A percentile compares a stretch with the other conserved stretches of the same genome.
These are phyloP conservation scores for Pseudorhombus dupliciocellatus DNA, from an alignment of 2,113 vertebrate genomes.

Conservation along the genomic window DNA sequence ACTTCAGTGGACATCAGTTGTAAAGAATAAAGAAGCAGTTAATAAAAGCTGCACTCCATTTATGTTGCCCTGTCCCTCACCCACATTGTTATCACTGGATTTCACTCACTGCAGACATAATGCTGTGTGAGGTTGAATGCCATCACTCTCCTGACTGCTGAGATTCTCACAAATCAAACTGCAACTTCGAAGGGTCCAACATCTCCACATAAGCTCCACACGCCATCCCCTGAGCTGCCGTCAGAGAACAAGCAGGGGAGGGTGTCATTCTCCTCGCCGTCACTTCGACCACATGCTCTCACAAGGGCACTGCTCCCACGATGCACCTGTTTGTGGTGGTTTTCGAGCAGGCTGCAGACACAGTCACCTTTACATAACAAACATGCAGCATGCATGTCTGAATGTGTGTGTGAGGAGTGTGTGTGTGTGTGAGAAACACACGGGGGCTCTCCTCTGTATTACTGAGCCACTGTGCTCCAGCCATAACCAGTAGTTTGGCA, in stretches of 20 bases:
- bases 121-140: background rate
- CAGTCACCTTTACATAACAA: slow-evolving; percentile 23
- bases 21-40: too few species aligned
- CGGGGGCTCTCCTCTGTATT: background rate
- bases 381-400: background rate
- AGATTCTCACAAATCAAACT: background rate
- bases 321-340: slow-evolving; percentile 40
- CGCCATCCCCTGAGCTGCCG: background rate
- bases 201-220: background rate
- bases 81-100: too few species aligned
- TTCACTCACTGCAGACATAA: background rate
- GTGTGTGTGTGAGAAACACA: background rate
- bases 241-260: background rate
- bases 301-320: slow-evolving; percentile 13
- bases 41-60: too few species aligned
- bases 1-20: too few species aligned
- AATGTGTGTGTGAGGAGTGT: background rate
- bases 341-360: background rate
- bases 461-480: background rate
- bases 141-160: background rate
- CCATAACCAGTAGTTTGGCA: background rate
- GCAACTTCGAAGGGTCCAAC: background rate
- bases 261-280: background rate
- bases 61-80: too few species aligned
- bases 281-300: slow-evolving; percentile 6